These are phyloP conservation scores for Drosophila putrida DNA, from an alignment of 2,888 invertebrate genomes.

Conservation along the genomic window DNA sequence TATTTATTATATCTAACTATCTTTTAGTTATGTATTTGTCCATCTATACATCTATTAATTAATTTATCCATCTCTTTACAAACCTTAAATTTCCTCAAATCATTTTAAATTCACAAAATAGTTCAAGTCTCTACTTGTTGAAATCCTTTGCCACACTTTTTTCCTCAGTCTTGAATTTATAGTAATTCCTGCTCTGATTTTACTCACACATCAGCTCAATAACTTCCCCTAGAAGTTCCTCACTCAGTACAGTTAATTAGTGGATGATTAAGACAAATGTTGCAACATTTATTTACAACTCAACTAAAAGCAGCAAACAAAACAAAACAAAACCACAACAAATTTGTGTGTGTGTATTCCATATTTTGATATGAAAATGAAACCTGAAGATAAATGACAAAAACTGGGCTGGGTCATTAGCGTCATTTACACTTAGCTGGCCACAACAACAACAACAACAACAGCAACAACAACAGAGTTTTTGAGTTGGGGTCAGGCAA, in stretches of 20 bases:
- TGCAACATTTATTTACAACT: constrained; percentile 77
- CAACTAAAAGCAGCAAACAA: constrained; percentile 50
- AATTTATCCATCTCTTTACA: neutral
- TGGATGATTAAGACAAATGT: constrained; percentile 66
- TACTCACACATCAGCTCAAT: neutral
- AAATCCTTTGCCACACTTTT: no score
- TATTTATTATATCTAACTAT: no score
- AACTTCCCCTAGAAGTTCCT: neutral
- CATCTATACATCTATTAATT: no score
- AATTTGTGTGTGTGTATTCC: neutral
- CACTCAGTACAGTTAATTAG: constrained; percentile 48
- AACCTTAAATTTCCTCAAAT: neutral
- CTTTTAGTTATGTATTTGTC: no score
- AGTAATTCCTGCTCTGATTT: constrained; percentile 6
- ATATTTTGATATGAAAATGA: constrained; percentile 16
- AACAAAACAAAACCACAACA: constrained; percentile 54
- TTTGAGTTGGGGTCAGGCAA: constrained; percentile 23
- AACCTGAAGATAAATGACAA: constrained; percentile 68
- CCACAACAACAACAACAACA: constrained; percentile 37
- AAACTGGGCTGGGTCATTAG: constrained; percentile 79
- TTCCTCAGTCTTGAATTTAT: neutral
- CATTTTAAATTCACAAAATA: neutral
- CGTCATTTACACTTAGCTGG: constrained; percentile 77
- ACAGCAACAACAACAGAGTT: constrained; percentile 32
- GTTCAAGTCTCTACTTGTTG: neutral